Conservation (phyloP, 30 jellyfish, hydroid and myxozoan species). For the Aurelia aurita region DNA sequence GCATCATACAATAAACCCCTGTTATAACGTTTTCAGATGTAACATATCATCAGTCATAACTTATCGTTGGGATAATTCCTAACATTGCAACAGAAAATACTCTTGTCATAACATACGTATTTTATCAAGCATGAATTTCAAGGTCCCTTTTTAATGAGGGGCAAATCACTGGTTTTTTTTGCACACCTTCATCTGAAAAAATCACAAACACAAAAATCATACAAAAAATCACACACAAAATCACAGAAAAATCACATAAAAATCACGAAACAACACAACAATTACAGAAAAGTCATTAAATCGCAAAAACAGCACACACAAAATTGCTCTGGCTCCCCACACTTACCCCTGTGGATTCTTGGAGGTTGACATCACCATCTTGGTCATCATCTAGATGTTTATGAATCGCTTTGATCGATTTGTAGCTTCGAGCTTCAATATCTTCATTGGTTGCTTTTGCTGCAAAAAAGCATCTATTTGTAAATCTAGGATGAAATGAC, state of each 20-base stretch:
- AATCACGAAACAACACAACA: too few species aligned
- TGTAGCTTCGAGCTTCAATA: constrained; percentile 58
- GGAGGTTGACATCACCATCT: constrained; percentile 88
- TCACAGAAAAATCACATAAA: not conserved
- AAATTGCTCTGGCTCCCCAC: not conserved
- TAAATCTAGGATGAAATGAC: too few species aligned
- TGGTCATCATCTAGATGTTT: constrained; percentile 94
- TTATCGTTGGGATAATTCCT: too few species aligned
- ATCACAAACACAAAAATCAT: not conserved
- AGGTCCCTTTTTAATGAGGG: not conserved
- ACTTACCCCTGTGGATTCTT: constrained; percentile 92
- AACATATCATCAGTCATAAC: too few species aligned
- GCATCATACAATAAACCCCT: too few species aligned
- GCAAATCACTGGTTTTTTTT: not conserved
- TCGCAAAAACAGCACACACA: too few species aligned
- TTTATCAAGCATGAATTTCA: too few species aligned
- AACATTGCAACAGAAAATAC: too few species aligned
- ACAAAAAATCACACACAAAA: not conserved
- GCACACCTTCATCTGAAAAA: not conserved
- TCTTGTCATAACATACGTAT: too few species aligned
- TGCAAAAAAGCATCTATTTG: not conserved
- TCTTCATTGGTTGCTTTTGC: constrained; percentile 30
- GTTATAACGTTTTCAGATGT: too few species aligned
- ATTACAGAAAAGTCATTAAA: not conserved
- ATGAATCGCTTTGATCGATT: constrained; percentile 90